Base-by-base conservation (phyloP, 2,888 invertebrate genomes). In the Drosophila mercatorum region DNA sequence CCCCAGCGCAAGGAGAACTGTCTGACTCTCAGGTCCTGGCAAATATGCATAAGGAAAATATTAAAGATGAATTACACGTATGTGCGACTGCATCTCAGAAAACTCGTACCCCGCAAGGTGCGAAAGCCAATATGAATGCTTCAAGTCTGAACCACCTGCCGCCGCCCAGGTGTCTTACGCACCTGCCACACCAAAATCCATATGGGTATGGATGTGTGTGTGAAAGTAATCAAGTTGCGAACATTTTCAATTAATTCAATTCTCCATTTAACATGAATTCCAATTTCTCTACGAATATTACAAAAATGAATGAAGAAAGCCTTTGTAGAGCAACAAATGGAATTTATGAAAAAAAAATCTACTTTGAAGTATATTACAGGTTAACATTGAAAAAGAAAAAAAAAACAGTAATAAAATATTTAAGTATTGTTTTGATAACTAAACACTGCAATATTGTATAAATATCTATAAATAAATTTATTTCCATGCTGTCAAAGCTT, bases 21-120 rank as follows among this genome's bases (percentile, higher is more conserved):
- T 2, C 59, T 58, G 73, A 38, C 72, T 70, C 83, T 58, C 78
- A 66, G 60, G 40, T 66, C 47, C 57, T 49, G 52, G 75, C 66
- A 80, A 83, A 81, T 77, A 80, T 81, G 72, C 71, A 78, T 74
- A 78, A 65, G 71, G 53, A 75, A 86, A 78, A 81, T 81, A 86
- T 86, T 83, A 78, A 81, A 83, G 72, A 75, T 81, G 74, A 76
- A 80, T 83, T 81, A 83, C 84, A 67, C 44, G 60, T 57, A 28
- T 41, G 46, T n/a, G 8, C 5, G 28, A 26, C n/a, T 55, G 43
- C 43, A 14, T 26, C 49, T 41, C 53, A 36, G 51, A 46, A n/a
- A 52, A 61, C 73, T 69, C 36, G 58, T 58, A 22, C 47, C 60
- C 17, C 61, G n/a, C 46, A 52, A 55, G 44, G 28, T 51, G 60